Base-by-base conservation (phyloP, 2,888 invertebrate genomes). In the Dione juno region DNA sequence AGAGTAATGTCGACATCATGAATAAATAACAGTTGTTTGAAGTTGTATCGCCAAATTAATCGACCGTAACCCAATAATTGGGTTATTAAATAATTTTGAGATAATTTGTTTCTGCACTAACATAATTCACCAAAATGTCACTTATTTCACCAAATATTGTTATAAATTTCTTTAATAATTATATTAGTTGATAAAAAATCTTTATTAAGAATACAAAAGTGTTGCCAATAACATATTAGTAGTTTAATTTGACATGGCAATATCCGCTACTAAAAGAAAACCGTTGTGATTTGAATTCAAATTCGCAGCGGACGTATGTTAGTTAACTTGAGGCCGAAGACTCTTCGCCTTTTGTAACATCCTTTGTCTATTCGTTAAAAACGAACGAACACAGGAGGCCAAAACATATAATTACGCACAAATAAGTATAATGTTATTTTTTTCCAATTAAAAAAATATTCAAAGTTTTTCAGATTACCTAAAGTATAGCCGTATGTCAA, bases 241-340 rank as follows among this genome's bases (percentile, higher is more conserved):
- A 54, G 11, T 19, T 21, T 37, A 70, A 63, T 64, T 67, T 58
- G 54, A 52, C 13, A 64, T 72, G 66, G 71, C 69, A 73, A 77
- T 82, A 84, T 86, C 88, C 88, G 89, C 85, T 87, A 83, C 77
- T 70, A 78, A 81, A 75, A 73, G 77, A 77, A 81, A 74, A 72
- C 78, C 82, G 83, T 82, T 84, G 84, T 81, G 83, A 77, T 84
- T 86, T 84, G 86, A 90, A 90, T 90, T 89, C 80, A 80, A 90
- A 90, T 84, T 74, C 67, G 79, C 83, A 89, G 88, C 88, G 85
- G 87, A 81, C 81, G 71, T 67, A 65, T 54, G 76, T 28, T 28
- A 28, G 2, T 76, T 76, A 74, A 76, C 76, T 72, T 74, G 80
- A 82, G 87, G 87, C 81, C 85, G 87, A 84, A 85, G 87, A 87